Conservation (phyloP, 2,113 vertebrate species). For the Solea senegalensis region DNA sequence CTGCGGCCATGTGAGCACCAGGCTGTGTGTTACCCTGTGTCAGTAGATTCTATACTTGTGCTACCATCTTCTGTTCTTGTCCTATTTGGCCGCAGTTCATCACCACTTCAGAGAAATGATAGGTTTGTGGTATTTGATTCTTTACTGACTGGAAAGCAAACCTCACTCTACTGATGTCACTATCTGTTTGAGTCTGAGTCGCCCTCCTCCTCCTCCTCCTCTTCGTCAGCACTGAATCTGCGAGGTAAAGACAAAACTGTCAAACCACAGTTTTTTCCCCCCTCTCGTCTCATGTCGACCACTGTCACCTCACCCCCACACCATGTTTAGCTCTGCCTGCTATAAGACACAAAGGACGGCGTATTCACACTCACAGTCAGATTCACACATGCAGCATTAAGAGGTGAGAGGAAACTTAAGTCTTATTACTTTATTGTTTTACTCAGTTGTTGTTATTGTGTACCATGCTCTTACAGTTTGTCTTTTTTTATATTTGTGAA, state of each 20-base stretch:
- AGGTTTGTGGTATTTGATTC: constrained; percentile 32
- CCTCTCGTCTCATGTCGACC: constrained; percentile 12
- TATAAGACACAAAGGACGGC: not conserved
- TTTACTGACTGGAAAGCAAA: constrained; percentile 42
- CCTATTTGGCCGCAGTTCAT: not conserved
- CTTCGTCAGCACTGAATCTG: not conserved
- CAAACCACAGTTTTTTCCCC: constrained; percentile 14
- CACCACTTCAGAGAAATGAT: constrained; percentile 54
- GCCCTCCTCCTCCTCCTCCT: constrained; percentile 19
- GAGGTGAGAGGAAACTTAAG: not conserved
- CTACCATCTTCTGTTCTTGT: not conserved
- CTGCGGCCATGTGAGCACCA: too few species aligned
- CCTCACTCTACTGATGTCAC: constrained; percentile 12
- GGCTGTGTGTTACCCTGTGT: too few species aligned
- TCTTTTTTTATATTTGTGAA: too few species aligned
- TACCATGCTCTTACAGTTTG: too few species aligned
- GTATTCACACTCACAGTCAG: constrained; percentile 5
- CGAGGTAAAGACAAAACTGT: not conserved
- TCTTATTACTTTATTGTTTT: too few species aligned
- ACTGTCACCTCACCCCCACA: constrained; percentile 20
- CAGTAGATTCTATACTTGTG: not conserved
- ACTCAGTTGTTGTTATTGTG: too few species aligned
- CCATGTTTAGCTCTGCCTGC: not conserved
- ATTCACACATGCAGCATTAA: constrained; percentile 9
- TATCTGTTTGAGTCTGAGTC: not conserved